phyloP scores from a whole-genome alignment of 2,113 vertebrate genomes.

The Periophthalmus modestus region DNA sequence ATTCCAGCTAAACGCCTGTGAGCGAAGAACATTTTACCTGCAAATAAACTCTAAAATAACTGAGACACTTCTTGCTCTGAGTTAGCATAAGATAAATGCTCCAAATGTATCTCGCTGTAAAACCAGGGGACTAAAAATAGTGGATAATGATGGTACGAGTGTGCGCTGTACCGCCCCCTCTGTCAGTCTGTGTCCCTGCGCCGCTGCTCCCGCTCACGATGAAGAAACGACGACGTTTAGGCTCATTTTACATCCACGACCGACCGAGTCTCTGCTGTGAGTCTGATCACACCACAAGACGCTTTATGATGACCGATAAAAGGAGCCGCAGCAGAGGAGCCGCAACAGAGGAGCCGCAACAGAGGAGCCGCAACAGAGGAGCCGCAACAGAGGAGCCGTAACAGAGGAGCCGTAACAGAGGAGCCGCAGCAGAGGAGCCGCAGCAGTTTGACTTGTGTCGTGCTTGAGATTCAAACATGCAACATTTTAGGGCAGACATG shows the following conservation, averaged over 20 bases:
- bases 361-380: background rate
- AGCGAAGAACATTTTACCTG: too few species aligned
- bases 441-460: slow-evolving; percentile 35
- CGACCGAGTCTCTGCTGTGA: slow-evolving; percentile 55
- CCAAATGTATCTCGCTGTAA: background rate
- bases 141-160: background rate
- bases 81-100: background rate
- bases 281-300: slow-evolving; percentile 51
- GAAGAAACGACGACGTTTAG: slow-evolving; percentile 65
- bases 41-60: too few species aligned
- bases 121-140: background rate
- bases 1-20: too few species aligned
- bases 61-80: background rate
- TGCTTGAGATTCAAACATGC: slow-evolving; percentile 33
- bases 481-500: too few species aligned
- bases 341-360: too few species aligned
- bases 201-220: slow-evolving; percentile 47
- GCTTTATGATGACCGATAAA: slow-evolving; percentile 50
- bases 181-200: slow-evolving; percentile 23
- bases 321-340: slow-evolving; percentile 19
- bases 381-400: slow-evolving; percentile 2
- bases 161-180: slow-evolving; percentile 12
- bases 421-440: too few species aligned
- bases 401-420: slow-evolving; percentile 1
- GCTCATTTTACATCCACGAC: slow-evolving; percentile 59